Base-by-base conservation (phyloP, 2,888 invertebrate species). In the Dryococelus australis region DNA sequence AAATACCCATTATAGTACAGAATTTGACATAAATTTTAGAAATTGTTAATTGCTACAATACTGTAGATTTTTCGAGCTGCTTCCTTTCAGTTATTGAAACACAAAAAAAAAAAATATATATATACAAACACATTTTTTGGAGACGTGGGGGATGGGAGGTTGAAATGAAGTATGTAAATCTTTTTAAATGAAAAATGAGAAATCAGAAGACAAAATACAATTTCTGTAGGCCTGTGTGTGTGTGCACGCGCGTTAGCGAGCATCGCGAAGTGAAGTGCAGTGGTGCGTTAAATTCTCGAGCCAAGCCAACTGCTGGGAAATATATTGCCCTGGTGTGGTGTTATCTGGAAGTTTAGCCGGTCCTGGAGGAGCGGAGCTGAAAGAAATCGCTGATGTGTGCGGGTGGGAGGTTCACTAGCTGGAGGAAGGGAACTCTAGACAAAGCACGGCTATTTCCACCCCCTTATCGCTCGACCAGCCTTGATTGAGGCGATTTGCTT, bases 401-500 rank as follows among this genome's bases (percentile, higher is more conserved):
- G 65, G 65, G 65, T 20, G 51, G 51, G 51, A 12, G 51, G 8
- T 8, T 20, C 51, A 20, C 0, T 6, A 65, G 65, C 24, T 10
- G 8, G n/a, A n/a, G 65, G 65, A 65, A 65, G 65, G n/a, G 65
- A 65, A 24, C 8, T n/a, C 65, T n/a, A 83, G 83, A 83, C 83
- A 83, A 83, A 83, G 83, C 83, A 35, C 43, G 35, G 43, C 83
- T 65, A 65, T 65, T 65, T 65, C 65, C 83, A 83, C 43, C n/a
- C 83, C 43, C 83, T 83, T 83, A 83, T 83, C 83, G 28, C 83
- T 83, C 83, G 28, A 35, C 83, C 83, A 24, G 24, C 83, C 43
- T 83, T 83, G 83, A 83, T 83, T 28, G 83, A 83, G 83, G 83
- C 83, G 83, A 83, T 83, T 83, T 83, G 83, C 83, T 83, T 83